phyloP scores from a whole-genome alignment of 2,797 vertebrate species.

The Peromyscus aztecus region DNA sequence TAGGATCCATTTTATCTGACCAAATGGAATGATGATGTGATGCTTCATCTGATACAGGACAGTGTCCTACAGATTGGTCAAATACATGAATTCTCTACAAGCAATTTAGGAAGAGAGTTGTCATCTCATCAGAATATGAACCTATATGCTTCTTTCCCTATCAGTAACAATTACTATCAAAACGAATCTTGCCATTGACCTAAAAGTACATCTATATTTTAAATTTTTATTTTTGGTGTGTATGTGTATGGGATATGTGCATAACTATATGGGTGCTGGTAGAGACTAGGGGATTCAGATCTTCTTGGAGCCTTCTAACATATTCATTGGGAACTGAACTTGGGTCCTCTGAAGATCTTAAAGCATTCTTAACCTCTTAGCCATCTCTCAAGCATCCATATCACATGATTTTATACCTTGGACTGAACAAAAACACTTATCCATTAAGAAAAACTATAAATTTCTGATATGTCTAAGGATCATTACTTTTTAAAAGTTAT shows the following conservation, averaged over 20 bases:
- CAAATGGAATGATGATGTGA: background rate
- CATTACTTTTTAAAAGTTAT: background rate
- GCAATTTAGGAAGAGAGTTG: background rate
- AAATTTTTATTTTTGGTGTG: background rate
- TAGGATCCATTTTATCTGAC: slow-evolving; percentile 10
- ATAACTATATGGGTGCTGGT: background rate
- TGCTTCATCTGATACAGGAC: background rate
- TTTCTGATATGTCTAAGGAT: background rate
- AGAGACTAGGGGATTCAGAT: background rate
- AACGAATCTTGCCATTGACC: background rate
- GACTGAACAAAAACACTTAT: background rate
- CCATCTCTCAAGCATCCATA: background rate
- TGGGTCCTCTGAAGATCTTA: background rate
- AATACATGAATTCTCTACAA: background rate
- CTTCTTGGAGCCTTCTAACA: background rate
- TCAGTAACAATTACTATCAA: slow-evolving; percentile 6
- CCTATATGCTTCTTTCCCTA: background rate
- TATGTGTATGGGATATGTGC: background rate
- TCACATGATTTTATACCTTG: background rate
- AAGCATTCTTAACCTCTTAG: background rate
- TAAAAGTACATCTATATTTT: background rate
- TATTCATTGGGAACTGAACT: background rate
- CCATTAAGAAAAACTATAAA: background rate
- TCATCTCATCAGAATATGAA: background rate
- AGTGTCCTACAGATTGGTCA: background rate